Evolutionary conservation across 2,113 vertebrate species (phyloP), one percentile per base, ranked within the genome.

Genomic region (Pantherophis guttatus): DNA sequence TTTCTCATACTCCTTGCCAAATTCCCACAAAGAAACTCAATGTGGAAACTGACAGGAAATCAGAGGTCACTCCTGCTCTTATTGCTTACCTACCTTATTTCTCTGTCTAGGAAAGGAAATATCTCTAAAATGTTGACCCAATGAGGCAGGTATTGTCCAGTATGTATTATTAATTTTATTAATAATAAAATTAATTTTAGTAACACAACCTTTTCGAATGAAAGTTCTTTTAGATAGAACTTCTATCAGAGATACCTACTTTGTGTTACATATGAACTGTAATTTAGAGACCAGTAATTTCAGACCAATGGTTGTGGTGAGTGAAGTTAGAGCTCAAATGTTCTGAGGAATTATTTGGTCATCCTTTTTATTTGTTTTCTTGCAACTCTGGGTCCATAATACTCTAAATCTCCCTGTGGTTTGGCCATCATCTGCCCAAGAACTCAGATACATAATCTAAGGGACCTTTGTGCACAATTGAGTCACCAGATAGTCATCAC

Each of bases 131-230:
- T 65, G 10, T 29, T 62, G 24, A 62, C 24, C 59, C 59, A 29
- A 62, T 62, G 59, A 26, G 10, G 24, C 3, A 11, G 24, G 26
- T 9, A 26, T 62, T 65, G 10, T 29, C 59, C 29, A 5, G 59
- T 95, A 96, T 91, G 97, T 96, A n/a, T n/a, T n/a, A n/a, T n/a
- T n/a, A n/a, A n/a, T n/a, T n/a, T n/a, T n/a, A n/a, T n/a, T 97
- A 97, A 97, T 97, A 97, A 98, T 97, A 97, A 98, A 98, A 96
- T 97, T 97, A 94, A 96, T 94, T 88, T 95, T 93, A 96, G 96
- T 95, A 93, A 93, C 94, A 91, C 95, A 94, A 95, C 93, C 95
- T 95, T 96, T 96, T 94, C 95, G 7, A 1, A 88, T 58, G n/a
- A 48, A 48, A 48, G 44, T 48, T 48, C 44, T 48, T 48, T 48